Evolutionary conservation across 2,113 vertebrate species (phyloP).

Genomic region (Tonatia bakeri): DNA sequence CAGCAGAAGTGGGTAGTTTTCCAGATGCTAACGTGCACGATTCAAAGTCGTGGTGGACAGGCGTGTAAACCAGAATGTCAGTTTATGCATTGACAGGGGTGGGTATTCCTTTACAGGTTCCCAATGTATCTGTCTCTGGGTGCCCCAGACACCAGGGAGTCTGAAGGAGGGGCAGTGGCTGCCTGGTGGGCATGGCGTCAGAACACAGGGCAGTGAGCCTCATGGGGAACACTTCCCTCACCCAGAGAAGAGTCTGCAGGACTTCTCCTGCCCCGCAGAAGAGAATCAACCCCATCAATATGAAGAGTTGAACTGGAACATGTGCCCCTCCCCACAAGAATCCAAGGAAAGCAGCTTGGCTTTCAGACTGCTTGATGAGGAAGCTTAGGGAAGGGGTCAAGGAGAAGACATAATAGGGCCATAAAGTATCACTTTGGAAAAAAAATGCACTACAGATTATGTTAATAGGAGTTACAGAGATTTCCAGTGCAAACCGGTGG

Average conservation of each 20-base stretch:
- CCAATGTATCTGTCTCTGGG: neutral
- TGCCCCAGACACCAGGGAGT: neutral
- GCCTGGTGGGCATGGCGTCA: neutral
- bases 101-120: neutral
- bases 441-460: neutral
- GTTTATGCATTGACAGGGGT: neutral
- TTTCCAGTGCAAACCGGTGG: neutral
- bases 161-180: neutral
- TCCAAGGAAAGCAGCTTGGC: neutral
- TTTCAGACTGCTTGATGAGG: neutral
- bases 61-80: neutral
- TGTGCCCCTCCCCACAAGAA: neutral
- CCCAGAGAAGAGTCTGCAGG: neutral
- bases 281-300: neutral
- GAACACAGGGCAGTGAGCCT: neutral
- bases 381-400: neutral
- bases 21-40: neutral
- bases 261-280: neutral
- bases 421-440: neutral
- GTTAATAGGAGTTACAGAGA: neutral
- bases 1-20: neutral
- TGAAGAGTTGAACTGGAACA: neutral
- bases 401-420: neutral
- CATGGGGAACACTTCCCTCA: neutral
- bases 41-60: neutral